Conservation (phyloP, 2,797 vertebrate genomes). For the Harpagifer antarcticus region DNA sequence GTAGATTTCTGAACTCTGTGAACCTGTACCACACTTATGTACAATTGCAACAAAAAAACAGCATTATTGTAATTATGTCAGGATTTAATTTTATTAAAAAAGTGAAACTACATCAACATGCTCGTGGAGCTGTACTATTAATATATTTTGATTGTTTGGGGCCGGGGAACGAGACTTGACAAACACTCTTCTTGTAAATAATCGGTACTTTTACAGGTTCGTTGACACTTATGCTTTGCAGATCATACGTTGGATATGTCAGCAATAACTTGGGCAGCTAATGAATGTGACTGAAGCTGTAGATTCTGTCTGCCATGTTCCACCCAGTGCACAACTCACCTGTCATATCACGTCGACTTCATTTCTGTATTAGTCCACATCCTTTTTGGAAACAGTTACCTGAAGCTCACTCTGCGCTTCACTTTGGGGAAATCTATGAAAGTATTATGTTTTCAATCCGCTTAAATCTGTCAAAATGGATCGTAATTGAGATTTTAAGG, state of each 20-base stretch:
- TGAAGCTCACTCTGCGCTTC: slow-evolving; percentile 1
- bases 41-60: slow-evolving; percentile 94
- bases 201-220: slow-evolving; percentile 92
- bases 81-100: slow-evolving; percentile 99
- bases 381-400: slow-evolving; percentile 16
- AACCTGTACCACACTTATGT: slow-evolving; percentile 96
- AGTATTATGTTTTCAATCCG: slow-evolving; percentile 29
- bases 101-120: slow-evolving; percentile 89
- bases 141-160: slow-evolving; percentile 98
- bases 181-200: slow-evolving; percentile 97
- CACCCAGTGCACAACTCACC: slow-evolving; percentile 65
- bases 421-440: slow-evolving; percentile 10
- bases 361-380: slow-evolving; percentile 22
- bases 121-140: slow-evolving; percentile 98
- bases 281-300: slow-evolving; percentile 99
- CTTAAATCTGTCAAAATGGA: slow-evolving; percentile 22
- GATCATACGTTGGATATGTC: slow-evolving; percentile 92
- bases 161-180: slow-evolving; percentile 86
- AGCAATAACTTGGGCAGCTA: slow-evolving; percentile 99
- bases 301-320: slow-evolving; percentile 85
- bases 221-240: slow-evolving; percentile 98
- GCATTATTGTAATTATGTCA: slow-evolving; percentile 98
- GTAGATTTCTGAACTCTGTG: slow-evolving; percentile 93
- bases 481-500: slow-evolving; percentile 9
- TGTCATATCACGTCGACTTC: slow-evolving; percentile 41